Evolutionary conservation across 1,140 invertebrate species (phyloP), one percentile per base, ranked within the genome.

Genomic region (Ephestia elutella): DNA sequence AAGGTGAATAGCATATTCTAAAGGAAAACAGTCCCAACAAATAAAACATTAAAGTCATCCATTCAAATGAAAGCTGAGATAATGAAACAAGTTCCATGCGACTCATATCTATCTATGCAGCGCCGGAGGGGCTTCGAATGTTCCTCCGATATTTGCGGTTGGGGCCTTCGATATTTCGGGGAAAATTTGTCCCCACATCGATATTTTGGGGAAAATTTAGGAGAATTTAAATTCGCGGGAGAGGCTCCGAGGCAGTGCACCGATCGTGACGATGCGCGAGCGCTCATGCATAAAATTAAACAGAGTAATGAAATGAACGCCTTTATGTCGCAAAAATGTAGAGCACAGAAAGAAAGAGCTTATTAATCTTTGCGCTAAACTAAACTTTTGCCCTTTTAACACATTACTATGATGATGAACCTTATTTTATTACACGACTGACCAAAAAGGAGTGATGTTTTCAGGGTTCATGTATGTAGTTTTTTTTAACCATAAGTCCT

Each of bases 231-330:
- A 44, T 44, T 60, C 62, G 63, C 59, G 66, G 48, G 44, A 19
- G 8, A 48, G 48, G 63, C 63, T n/a, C n/a, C n/a, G n/a, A n/a
- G 68, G 49, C 56, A 60, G 62, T 70, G 73, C 65, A 73, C 57
- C 62, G 63, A 70, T 72, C 66, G 65, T 68, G 69, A 66, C 70
- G 74, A 58, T 66, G 62, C 71, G 71, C 65, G 73, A 57, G 73
- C 75, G 68, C 62, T 70, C 74, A 76, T 80, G 81, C 78, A 76
- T 82, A 82, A 82, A 84, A 84, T 84, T 80, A 82, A 79, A 81
- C 73, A 62, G 63, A 65, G 73, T 81, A 86, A 84, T 82, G 82
- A 82, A 77, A 78, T 75, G 74, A 70, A 65, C 49, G 25, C 59
- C 38, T 44, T 38, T 17, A 5, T 44, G 13, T 5, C 62, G 64